Evolutionary conservation across 2,888 invertebrate genomes (phyloP).

Genomic region (Lottia scabra): DNA sequence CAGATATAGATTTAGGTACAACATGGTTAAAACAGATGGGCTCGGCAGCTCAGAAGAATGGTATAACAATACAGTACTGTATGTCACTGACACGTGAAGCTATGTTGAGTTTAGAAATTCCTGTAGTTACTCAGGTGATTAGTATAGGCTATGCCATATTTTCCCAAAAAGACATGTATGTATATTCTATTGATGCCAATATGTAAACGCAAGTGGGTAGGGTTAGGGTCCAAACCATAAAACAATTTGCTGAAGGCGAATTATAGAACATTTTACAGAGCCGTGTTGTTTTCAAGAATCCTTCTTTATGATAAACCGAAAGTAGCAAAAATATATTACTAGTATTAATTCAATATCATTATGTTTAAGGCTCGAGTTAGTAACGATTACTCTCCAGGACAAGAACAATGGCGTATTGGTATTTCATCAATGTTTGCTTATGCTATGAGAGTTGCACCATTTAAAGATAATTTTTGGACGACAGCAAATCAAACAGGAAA

Average conservation of each 20-base stretch:
- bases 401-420: conserved; percentile 46
- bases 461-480: conserved; percentile 53
- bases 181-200: too few species aligned
- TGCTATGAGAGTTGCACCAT: conserved; percentile 42
- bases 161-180: too few species aligned
- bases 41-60: conserved; percentile 41
- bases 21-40: conserved; percentile 58
- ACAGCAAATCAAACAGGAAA: conserved; percentile 41
- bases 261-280: too few species aligned
- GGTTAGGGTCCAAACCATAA: too few species aligned
- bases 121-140: conserved; percentile 51
- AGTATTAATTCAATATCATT: neutral
- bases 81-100: conserved; percentile 53
- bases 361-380: conserved; percentile 45
- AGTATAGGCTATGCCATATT: too few species aligned
- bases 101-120: conserved; percentile 46
- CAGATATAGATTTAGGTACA: conserved; percentile 42
- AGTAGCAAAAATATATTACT: too few species aligned
- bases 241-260: too few species aligned
- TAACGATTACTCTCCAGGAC: conserved; percentile 39
- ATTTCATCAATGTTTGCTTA: conserved; percentile 41
- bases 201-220: too few species aligned
- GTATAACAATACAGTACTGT: conserved; percentile 57
- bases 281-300: too few species aligned
- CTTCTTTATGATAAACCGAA: too few species aligned